Percentiles rank a stretch among this genome's conserved stretches.
These are phyloP conservation scores for Tragopan temminckii DNA, from an alignment of 2,797 vertebrate genomes.

Conservation along the genomic window DNA sequence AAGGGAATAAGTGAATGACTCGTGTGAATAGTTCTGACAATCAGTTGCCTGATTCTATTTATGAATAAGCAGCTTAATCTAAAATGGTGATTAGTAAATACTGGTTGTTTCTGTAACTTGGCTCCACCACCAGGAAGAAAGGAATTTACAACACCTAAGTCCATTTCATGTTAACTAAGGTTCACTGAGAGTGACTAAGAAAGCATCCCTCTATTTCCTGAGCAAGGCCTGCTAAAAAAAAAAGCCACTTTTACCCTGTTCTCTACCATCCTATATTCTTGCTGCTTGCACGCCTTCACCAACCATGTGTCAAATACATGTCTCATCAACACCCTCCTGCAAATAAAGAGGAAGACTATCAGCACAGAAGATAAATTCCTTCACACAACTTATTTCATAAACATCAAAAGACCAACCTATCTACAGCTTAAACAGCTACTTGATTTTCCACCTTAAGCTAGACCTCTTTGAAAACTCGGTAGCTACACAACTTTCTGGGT, in stretches of 20 bases:
- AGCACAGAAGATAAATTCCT: neutral
- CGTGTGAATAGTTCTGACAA: neutral
- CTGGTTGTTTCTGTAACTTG: neutral
- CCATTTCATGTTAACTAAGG: neutral
- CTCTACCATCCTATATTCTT: conserved; percentile 82
- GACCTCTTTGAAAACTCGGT: neutral
- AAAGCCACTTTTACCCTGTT: conserved; percentile 80
- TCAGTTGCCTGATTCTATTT: neutral
- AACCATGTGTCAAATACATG: conserved; percentile 87
- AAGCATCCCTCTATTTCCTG: neutral
- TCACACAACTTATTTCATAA: neutral
- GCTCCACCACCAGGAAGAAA: neutral
- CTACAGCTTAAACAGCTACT: neutral
- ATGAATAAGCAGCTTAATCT: neutral
- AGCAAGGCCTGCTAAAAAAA: neutral
- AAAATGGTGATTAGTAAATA: neutral
- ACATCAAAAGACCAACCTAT: neutral
- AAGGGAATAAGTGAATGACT: neutral
- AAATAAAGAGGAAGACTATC: neutral
- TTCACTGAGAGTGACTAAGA: neutral
- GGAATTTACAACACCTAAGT: neutral
- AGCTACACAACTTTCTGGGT: neutral
- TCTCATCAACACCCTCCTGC: conserved; percentile 74
- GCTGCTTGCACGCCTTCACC: conserved; percentile 74
- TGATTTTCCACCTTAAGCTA: neutral